Percentiles rank a stretch among this genome's conserved stretches.
Conservation (phyloP, 2,797 vertebrate genomes). For the Neosalanx taihuensis region DNA sequence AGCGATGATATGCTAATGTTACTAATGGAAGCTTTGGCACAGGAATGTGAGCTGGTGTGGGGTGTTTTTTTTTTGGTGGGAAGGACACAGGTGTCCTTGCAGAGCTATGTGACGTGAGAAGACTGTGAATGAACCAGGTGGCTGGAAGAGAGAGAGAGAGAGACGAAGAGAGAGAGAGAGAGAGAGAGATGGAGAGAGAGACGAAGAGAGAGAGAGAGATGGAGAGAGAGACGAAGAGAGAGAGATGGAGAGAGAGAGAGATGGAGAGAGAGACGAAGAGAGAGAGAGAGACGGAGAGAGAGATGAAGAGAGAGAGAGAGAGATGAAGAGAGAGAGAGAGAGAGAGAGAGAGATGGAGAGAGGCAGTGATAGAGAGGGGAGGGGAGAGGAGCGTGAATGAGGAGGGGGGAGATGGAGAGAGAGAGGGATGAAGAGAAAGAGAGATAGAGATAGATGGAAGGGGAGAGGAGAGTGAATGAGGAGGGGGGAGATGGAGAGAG, state of each 20-base stretch:
- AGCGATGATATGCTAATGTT: slow-evolving; percentile 72
- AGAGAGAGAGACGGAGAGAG: slow-evolving; percentile 58
- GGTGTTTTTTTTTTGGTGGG: slow-evolving; percentile 58
- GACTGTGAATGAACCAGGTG: slow-evolving; percentile 85
- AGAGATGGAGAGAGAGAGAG: slow-evolving; percentile 49
- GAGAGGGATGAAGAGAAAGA: slow-evolving; percentile 56
- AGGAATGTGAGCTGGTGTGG: slow-evolving; percentile 57
- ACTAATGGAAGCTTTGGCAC: slow-evolving; percentile 76
- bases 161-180: slow-evolving; percentile 58
- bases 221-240: slow-evolving; percentile 38
- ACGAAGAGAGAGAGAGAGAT: slow-evolving; percentile 61
- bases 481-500: slow-evolving; percentile 33
- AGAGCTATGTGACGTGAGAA: slow-evolving; percentile 80
- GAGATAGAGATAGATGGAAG: slow-evolving; percentile 55
- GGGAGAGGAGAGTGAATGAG: slow-evolving; percentile 37
- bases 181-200: slow-evolving; percentile 46
- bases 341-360: slow-evolving; percentile 58
- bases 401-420: slow-evolving; percentile 73
- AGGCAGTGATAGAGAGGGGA: slow-evolving; percentile 35
- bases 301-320: slow-evolving; percentile 60
- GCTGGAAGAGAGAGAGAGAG: slow-evolving; percentile 67
- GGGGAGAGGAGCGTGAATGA: slow-evolving; percentile 83
- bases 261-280: slow-evolving; percentile 63
- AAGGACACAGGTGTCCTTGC: slow-evolving; percentile 86
- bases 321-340: slow-evolving; percentile 42